These are phyloP conservation scores for Sarcophaga peregrina DNA, from an alignment of 1,140 invertebrate genomes.

Conservation along the genomic window DNA sequence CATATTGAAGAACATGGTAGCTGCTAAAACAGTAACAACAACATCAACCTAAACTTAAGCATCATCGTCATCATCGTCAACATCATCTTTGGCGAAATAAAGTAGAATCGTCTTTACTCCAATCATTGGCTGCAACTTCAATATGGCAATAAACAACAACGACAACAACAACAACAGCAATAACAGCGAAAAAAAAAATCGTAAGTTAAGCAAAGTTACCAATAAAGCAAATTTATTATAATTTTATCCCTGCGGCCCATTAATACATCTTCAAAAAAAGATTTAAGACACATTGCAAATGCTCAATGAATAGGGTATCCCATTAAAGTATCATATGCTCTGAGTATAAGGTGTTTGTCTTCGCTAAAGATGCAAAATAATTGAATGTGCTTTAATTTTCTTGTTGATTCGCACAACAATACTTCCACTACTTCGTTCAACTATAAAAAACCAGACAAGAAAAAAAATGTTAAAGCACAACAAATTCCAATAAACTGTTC, in stretches of 20 bases:
- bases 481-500: too few species aligned
- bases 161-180: slow-evolving; percentile 4
- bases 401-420: too few species aligned
- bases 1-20: not conserved
- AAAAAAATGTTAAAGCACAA: too few species aligned
- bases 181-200: not conserved
- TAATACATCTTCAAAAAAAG: slow-evolving; percentile 51
- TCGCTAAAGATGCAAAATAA: too few species aligned
- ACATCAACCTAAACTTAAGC: not conserved
- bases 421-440: too few species aligned
- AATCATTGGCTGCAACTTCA: too few species aligned
- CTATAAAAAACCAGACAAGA: too few species aligned
- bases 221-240: slow-evolving; percentile 64
- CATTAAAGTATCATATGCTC: too few species aligned
- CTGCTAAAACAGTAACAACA: not conserved
- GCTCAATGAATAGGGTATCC: too few species aligned
- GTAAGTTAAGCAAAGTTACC: slow-evolving; percentile 49
- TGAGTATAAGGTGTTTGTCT: too few species aligned
- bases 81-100: not conserved
- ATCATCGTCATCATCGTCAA: not conserved
- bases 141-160: not conserved
- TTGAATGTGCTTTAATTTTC: too few species aligned
- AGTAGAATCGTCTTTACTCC: not conserved
- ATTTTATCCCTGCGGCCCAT: slow-evolving; percentile 63
- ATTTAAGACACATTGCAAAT: slow-evolving; percentile 34